These are phyloP conservation scores for Cephalopachus bancanus DNA, from an alignment of 2,797 vertebrate species.

Conservation along the genomic window DNA sequence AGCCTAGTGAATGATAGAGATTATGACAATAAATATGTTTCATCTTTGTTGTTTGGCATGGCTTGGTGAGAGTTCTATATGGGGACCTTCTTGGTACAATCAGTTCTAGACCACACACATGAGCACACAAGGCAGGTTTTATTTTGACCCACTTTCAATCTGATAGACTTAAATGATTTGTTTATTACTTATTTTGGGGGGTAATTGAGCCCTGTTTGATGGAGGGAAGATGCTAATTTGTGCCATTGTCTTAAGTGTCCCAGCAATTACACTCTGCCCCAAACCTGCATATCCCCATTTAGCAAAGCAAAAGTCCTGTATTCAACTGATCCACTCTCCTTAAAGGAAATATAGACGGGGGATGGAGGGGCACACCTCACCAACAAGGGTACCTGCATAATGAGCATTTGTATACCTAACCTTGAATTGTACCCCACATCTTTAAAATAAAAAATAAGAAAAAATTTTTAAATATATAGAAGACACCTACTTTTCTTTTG, in stretches of 20 bases:
- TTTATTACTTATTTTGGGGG: not conserved
- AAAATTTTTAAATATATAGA: not conserved
- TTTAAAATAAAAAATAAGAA: too few relatives aligned
- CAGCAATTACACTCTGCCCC: slow-evolving; percentile 25
- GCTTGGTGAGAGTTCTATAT: not conserved
- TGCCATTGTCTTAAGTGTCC: not conserved
- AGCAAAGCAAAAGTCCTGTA: not conserved
- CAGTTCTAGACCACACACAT: not conserved
- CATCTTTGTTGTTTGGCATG: not conserved
- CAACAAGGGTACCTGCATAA: too few relatives aligned
- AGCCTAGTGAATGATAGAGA: too few relatives aligned
- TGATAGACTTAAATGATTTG: not conserved
- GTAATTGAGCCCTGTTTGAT: not conserved
- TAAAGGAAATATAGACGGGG: not conserved
- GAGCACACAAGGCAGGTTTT: not conserved
- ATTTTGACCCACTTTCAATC: not conserved
- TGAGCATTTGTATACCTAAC: too few relatives aligned
- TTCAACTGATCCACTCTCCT: not conserved
- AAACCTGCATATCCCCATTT: not conserved
- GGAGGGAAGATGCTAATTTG: not conserved
- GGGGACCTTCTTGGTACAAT: not conserved
- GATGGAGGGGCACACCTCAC: too few relatives aligned
- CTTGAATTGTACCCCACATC: too few relatives aligned
- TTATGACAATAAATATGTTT: not conserved
- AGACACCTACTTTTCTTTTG: not conserved